phyloP scores from a whole-genome alignment of 1,140 invertebrate genomes.

The Muscidifurax raptorellus region DNA sequence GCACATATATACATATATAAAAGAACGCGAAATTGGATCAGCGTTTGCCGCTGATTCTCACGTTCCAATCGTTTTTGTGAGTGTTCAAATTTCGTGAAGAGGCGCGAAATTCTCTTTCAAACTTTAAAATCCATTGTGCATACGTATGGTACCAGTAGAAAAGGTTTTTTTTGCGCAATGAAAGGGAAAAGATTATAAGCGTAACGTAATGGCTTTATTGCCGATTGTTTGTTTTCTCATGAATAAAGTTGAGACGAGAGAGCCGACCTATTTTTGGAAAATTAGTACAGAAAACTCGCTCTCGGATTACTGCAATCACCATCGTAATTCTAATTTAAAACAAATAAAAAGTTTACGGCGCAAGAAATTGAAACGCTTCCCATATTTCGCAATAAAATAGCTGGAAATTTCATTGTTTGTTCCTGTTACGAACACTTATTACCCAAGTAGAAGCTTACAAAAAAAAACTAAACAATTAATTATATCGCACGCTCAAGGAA shows the following conservation, averaged over 20 bases:
- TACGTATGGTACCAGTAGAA: neutral
- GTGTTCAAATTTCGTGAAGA: neutral
- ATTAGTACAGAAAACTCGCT: neutral
- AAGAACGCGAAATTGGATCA: neutral
- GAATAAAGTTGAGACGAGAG: neutral
- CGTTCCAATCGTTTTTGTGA: neutral
- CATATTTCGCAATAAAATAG: neutral
- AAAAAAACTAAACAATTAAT: neutral
- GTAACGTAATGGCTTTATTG: neutral
- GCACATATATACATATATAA: neutral
- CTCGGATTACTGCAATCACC: neutral
- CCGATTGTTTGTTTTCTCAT: neutral
- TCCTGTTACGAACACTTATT: neutral
- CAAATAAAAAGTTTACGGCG: neutral
- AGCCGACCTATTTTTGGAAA: neutral
- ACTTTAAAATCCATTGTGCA: too few relatives aligned
- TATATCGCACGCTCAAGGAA: neutral
- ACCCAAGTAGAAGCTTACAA: neutral
- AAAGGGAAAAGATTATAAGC: neutral
- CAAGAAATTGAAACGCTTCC: neutral
- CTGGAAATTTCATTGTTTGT: neutral
- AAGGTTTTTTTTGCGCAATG: neutral
- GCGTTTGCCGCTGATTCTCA: neutral
- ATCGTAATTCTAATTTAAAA: neutral
- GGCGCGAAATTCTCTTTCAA: too few relatives aligned